Percentiles rank a stretch among this genome's conserved stretches.
phyloP scores from a whole-genome alignment of 2,797 vertebrate genomes.

The Ctenosaura bakeri region DNA sequence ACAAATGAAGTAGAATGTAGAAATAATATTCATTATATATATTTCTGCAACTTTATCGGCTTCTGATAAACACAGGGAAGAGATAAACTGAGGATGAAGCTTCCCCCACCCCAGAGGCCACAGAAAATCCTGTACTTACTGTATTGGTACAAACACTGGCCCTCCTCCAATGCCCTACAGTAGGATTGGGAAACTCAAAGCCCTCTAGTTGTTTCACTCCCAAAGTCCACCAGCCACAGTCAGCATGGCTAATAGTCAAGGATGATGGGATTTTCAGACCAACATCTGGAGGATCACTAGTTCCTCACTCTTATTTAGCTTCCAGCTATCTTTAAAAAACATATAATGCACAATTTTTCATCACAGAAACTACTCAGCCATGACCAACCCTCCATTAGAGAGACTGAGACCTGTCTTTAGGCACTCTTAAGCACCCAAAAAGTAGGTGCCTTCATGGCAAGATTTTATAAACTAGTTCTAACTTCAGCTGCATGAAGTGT shows the following conservation, averaged over 20 bases:
- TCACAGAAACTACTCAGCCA: background rate
- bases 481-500: background rate
- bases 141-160: background rate
- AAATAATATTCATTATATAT: background rate
- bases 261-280: background rate
- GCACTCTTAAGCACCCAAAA: background rate
- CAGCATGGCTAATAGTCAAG: background rate
- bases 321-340: background rate
- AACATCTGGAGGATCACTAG: background rate
- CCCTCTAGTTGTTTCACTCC: background rate
- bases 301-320: background rate
- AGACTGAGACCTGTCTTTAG: background rate
- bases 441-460: background rate
- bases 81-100: background rate
- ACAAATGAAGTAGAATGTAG: background rate
- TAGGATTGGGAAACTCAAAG: background rate
- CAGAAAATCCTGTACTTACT: background rate
- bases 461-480: background rate
- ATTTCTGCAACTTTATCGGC: background rate
- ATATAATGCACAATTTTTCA: background rate
- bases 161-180: background rate
- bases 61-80: background rate
- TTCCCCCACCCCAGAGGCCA: background rate
- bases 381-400: background rate
- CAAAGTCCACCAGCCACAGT: background rate